These are phyloP conservation scores for Macropus fuliginosus DNA, from an alignment of 2,797 vertebrate genomes.

Conservation along the genomic window DNA sequence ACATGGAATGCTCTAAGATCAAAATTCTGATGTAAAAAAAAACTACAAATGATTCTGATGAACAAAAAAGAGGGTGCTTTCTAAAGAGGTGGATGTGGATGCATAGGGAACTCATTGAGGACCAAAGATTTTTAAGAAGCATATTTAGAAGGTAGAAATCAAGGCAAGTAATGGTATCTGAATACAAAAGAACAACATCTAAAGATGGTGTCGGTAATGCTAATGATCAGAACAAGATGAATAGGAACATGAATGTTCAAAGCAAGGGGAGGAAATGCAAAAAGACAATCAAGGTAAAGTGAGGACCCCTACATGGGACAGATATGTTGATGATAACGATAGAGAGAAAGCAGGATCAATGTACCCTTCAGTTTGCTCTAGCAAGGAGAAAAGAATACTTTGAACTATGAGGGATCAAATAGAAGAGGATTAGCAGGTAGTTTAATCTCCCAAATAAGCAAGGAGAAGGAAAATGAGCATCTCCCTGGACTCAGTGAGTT, in stretches of 20 bases:
- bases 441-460: neutral
- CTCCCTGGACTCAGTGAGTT: neutral
- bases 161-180: neutral
- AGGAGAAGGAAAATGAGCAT: neutral
- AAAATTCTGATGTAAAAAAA: neutral
- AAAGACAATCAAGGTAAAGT: neutral
- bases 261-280: neutral
- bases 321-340: neutral
- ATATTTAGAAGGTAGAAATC: neutral
- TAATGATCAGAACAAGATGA: neutral
- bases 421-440: neutral
- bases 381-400: neutral
- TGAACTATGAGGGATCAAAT: neutral
- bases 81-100: too few species aligned
- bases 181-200: neutral
- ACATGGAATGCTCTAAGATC: neutral
- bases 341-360: neutral
- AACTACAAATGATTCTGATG: neutral
- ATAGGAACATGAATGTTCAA: neutral
- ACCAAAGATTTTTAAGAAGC: neutral
- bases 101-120: neutral
- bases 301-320: neutral
- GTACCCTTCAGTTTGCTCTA: neutral
- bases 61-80: too few species aligned
- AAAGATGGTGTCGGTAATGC: neutral